Conservation (phyloP, 2,888 invertebrate species). For the Phasia obesa region DNA sequence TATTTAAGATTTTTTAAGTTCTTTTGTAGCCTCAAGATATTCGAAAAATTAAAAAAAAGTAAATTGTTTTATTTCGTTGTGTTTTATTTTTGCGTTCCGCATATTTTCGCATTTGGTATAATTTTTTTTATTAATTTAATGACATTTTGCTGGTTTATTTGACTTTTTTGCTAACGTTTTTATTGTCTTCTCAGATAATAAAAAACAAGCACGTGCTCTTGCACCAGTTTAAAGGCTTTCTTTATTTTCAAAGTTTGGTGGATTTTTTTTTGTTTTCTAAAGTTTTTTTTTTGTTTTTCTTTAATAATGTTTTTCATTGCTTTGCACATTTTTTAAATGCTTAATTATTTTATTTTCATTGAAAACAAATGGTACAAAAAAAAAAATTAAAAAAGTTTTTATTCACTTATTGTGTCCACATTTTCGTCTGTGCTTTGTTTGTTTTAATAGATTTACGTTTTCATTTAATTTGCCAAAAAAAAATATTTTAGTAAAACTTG, state of each 20-base stretch:
- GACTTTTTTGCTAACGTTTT: conserved; percentile 25
- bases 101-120: conserved; percentile 9
- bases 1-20: no score
- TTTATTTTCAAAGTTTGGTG: not conserved
- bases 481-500: no score
- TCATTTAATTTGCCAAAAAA: not conserved
- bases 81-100: no score
- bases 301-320: conserved; percentile 51
- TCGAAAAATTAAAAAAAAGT: no score
- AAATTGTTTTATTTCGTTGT: no score
- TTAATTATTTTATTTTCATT: conserved; percentile 50
- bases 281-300: conserved; percentile 5
- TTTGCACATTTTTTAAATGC: conserved; percentile 52
- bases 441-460: conserved; percentile 28
- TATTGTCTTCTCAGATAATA: conserved; percentile 55
- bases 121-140: conserved; percentile 48
- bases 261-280: conserved; percentile 3
- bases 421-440: not conserved
- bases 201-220: conserved; percentile 49
- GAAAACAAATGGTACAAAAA: conserved; percentile 36
- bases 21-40: no score
- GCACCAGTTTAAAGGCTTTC: conserved; percentile 56
- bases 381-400: conserved; percentile 22
- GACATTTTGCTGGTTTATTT: conserved; percentile 37
- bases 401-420: conserved; percentile 17